Evolutionary conservation across 2,888 invertebrate genomes (phyloP).

Genomic region (Dasysyrphus tricinctus): DNA sequence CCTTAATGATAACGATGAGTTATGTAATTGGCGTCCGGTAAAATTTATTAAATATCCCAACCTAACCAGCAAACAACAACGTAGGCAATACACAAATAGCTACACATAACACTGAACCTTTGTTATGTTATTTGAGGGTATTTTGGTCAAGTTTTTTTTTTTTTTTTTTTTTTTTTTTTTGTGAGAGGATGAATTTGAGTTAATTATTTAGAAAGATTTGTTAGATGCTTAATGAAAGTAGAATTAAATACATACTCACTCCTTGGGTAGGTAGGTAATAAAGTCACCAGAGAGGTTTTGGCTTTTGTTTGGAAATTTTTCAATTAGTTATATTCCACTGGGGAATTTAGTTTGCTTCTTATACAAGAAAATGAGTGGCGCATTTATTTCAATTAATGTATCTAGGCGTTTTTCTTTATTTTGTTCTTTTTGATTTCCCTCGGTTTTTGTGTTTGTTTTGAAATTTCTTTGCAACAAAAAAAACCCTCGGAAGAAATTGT

Average conservation of each 20-base stretch:
- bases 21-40: slow-evolving; percentile 67
- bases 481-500: not conserved
- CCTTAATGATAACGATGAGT: slow-evolving; percentile 73
- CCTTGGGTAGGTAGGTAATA: slow-evolving; percentile 1
- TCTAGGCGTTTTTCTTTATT: not conserved
- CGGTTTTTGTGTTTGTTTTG: not conserved
- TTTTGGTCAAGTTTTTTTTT: slow-evolving; percentile 5
- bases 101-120: slow-evolving; percentile 2
- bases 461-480: not conserved
- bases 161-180: not conserved
- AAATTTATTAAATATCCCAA: slow-evolving; percentile 63
- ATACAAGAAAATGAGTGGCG: not conserved
- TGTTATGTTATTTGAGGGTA: not conserved
- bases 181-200: slow-evolving; percentile 16
- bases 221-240: slow-evolving; percentile 27
- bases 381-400: slow-evolving; percentile 27
- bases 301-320: not conserved
- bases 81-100: not conserved
- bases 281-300: not conserved
- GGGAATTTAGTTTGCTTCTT: slow-evolving; percentile 10
- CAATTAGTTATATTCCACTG: slow-evolving; percentile 5
- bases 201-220: slow-evolving; percentile 63
- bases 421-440: not conserved
- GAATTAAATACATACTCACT: slow-evolving; percentile 3
- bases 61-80: not conserved